Percentiles rank a stretch among this genome's conserved stretches.
Evolutionary conservation across 2,113 vertebrate species (phyloP).

Genomic region (Cercopithecus mona): DNA sequence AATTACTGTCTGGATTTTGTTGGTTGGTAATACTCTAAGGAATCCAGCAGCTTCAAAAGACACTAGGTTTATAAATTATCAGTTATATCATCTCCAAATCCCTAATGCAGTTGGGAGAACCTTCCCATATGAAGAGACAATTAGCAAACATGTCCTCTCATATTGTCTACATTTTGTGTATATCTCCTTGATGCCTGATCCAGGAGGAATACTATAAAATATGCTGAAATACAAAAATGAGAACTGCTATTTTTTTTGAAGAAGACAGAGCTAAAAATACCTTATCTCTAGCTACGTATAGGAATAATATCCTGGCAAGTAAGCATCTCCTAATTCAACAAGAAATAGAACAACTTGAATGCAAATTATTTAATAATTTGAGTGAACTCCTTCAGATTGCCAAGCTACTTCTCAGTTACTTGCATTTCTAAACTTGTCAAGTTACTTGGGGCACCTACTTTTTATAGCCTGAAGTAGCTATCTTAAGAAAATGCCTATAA

Average conservation of each 20-base stretch:
- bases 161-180: background rate
- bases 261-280: background rate
- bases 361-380: background rate
- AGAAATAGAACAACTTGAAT: background rate
- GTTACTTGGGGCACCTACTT: background rate
- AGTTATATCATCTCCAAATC: constrained; percentile 54
- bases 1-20: constrained; percentile 66
- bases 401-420: background rate
- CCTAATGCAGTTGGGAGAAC: background rate
- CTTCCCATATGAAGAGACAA: constrained; percentile 43
- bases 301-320: background rate
- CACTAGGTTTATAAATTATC: background rate
- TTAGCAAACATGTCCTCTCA: background rate
- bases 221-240: background rate
- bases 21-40: constrained; percentile 50
- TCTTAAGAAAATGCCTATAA: constrained; percentile 35
- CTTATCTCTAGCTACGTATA: background rate
- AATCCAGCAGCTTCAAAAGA: constrained; percentile 45
- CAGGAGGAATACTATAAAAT: background rate
- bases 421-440: background rate
- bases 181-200: background rate
- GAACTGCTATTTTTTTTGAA: background rate
- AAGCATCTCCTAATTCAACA: background rate
- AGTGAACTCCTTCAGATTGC: background rate
- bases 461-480: background rate